Conservation (phyloP, 1,140 invertebrate species). For the Condylostylus longicornis region DNA sequence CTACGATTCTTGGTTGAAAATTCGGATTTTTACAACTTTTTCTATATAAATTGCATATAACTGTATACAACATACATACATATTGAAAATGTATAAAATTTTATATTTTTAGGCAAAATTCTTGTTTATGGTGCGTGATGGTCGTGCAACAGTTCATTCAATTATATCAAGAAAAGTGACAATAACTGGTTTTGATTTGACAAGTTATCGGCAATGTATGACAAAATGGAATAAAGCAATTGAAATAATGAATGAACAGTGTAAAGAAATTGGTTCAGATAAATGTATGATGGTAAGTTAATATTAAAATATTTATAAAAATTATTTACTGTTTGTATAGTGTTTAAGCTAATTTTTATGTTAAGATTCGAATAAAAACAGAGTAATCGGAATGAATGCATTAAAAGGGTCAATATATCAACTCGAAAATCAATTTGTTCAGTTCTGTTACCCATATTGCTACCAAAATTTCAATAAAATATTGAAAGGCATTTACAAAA, state of each 20-base stretch:
- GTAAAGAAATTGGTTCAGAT: conserved; percentile 65
- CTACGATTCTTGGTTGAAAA: too few species aligned
- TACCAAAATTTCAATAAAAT: too few species aligned
- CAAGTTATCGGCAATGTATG: conserved; percentile 83
- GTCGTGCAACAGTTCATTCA: conserved; percentile 93
- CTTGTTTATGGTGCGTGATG: conserved; percentile 95
- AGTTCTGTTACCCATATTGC: too few species aligned
- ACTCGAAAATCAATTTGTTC: too few species aligned
- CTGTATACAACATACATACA: too few species aligned
- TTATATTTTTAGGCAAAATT: conserved; percentile 60
- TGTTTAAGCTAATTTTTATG: background rate
- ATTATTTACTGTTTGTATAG: background rate
- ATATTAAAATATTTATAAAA: conserved; percentile 17
- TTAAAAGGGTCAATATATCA: too few species aligned
- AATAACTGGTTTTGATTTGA: conserved; percentile 93
- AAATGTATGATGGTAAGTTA: conserved; percentile 62
- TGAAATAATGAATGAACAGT: conserved; percentile 87
- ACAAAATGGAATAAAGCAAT: conserved; percentile 94
- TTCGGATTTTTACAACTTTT: too few species aligned
- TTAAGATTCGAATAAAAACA: background rate
- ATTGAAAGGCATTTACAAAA: too few species aligned
- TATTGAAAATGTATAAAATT: too few species aligned
- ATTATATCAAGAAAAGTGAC: conserved; percentile 95
- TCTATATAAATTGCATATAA: too few species aligned
- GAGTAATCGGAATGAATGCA: background rate